Percentiles rank a stretch among this genome's conserved stretches.
phyloP scores from a whole-genome alignment of 2,888 invertebrate genomes.

The Cantharis lateralis region DNA sequence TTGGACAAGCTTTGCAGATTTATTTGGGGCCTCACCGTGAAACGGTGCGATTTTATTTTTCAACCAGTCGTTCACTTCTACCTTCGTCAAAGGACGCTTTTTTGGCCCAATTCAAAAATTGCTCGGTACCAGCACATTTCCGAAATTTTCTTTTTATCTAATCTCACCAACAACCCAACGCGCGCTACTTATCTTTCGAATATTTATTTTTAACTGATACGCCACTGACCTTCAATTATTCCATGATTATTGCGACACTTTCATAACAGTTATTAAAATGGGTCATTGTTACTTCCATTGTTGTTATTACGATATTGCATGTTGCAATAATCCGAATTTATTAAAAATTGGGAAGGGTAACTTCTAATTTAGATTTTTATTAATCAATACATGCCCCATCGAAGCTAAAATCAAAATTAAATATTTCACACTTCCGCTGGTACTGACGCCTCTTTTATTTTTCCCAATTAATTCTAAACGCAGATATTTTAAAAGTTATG shows the following conservation, averaged over 20 bases:
- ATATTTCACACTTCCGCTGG: no score
- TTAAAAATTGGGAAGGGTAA: not conserved
- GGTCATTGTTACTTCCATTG: conserved; percentile 13
- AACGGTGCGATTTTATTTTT: not conserved
- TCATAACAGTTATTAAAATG: conserved; percentile 10
- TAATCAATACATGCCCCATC: not conserved
- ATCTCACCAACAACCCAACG: not conserved
- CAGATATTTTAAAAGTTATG: not conserved
- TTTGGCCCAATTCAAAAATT: not conserved
- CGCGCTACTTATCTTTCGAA: not conserved
- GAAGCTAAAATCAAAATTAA: not conserved
- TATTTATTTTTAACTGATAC: not conserved
- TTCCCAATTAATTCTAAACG: no score
- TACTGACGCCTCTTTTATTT: no score
- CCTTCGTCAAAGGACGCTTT: not conserved
- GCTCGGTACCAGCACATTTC: not conserved
- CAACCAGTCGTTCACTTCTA: not conserved
- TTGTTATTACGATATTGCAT: not conserved
- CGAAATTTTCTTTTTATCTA: not conserved
- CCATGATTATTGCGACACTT: not conserved
- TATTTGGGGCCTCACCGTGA: not conserved
- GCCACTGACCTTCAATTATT: conserved; percentile 4
- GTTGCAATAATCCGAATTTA: not conserved
- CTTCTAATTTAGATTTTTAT: not conserved
- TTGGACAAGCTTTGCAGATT: not conserved